Evolutionary conservation across 1,140 invertebrate genomes (phyloP).

Genomic region (Cyphomyrmex costatus): DNA sequence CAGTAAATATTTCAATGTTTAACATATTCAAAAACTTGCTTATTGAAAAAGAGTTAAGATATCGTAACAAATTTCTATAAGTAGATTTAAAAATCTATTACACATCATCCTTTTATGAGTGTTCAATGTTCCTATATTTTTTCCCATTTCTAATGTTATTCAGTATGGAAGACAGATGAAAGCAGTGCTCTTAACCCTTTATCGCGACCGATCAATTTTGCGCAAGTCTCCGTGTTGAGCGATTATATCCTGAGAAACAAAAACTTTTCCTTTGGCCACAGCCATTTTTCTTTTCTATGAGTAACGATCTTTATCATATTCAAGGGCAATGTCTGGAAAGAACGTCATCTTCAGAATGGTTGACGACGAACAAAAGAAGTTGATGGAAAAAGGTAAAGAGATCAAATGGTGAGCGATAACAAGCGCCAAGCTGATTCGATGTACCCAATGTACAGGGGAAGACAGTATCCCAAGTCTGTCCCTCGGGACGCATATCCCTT

Average conservation of each 20-base stretch:
- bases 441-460: slow-evolving; percentile 46
- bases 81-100: background rate
- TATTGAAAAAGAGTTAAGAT: background rate
- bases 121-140: background rate
- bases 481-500: slow-evolving; percentile 58
- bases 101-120: slow-evolving; percentile 11
- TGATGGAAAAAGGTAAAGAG: slow-evolving; percentile 64
- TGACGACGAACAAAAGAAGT: slow-evolving; percentile 52
- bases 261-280: background rate
- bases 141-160: background rate
- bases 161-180: slow-evolving; percentile 4
- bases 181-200: background rate
- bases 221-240: background rate
- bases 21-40: background rate
- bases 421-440: slow-evolving; percentile 69
- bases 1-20: background rate
- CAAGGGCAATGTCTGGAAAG: background rate
- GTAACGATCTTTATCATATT: slow-evolving; percentile 26
- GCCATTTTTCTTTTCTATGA: background rate
- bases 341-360: slow-evolving; percentile 36
- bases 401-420: slow-evolving; percentile 70
- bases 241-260: slow-evolving; percentile 25
- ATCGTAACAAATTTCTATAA: background rate
- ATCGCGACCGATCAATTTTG: slow-evolving; percentile 4
- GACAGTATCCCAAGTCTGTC: slow-evolving; percentile 36